A percentile compares a stretch with the other conserved stretches of the same genome.
Conservation (phyloP, 2,888 invertebrate species). For the Acleris sparsana region DNA sequence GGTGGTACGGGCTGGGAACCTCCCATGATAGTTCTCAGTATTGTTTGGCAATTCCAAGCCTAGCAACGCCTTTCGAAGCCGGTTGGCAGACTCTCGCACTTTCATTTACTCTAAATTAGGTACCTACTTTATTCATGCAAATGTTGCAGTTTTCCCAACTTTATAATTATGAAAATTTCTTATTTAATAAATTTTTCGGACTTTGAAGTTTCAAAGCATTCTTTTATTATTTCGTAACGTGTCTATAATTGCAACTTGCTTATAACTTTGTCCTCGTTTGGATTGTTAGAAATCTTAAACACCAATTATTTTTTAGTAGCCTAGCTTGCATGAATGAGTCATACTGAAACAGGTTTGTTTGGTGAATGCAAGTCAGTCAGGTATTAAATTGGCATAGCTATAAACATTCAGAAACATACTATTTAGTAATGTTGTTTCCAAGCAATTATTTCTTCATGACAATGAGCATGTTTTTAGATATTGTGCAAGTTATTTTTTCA, state of each 20-base stretch:
- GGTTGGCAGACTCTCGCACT: slow-evolving; percentile 38
- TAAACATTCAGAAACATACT: slow-evolving; percentile 7
- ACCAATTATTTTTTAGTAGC: slow-evolving; percentile 5
- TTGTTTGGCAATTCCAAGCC: slow-evolving; percentile 53
- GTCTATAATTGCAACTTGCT: neutral
- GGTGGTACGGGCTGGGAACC: slow-evolving; percentile 37
- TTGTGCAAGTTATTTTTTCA: neutral
- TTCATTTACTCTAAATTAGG: neutral
- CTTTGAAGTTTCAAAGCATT: too few relatives aligned
- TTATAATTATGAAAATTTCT: too few relatives aligned
- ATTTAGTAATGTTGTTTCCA: slow-evolving; percentile 19
- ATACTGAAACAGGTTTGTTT: slow-evolving; percentile 52
- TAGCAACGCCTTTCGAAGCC: slow-evolving; percentile 52
- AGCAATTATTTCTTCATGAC: slow-evolving; percentile 11
- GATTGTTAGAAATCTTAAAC: neutral
- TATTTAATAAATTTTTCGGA: too few relatives aligned
- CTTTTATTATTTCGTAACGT: too few relatives aligned
- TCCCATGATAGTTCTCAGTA: slow-evolving; percentile 56
- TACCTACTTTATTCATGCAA: neutral
- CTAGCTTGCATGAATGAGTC: slow-evolving; percentile 54
- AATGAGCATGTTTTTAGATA: slow-evolving; percentile 8
- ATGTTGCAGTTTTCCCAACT: too few relatives aligned
- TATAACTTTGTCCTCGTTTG: neutral
- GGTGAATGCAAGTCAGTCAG: slow-evolving; percentile 43
- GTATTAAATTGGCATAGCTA: slow-evolving; percentile 41